A percentile compares a stretch with the other conserved stretches of the same genome.
Evolutionary conservation across 2,888 invertebrate species (phyloP).

Genomic region (Eupithecia subfuscata): DNA sequence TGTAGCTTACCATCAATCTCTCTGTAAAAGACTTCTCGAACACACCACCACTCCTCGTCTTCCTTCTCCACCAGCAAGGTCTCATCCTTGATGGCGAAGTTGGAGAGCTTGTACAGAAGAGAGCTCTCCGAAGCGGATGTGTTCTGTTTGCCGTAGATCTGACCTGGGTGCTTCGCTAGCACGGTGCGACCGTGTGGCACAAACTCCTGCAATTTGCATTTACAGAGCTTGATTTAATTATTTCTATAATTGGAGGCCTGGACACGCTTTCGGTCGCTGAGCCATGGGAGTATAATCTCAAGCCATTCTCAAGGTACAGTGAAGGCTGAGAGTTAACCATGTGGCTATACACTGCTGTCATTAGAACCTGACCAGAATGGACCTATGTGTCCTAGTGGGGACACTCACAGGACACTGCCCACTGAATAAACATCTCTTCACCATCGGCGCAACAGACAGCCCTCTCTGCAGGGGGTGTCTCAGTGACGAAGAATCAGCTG

Average conservation of each 20-base stretch:
- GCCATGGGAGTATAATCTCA: not conserved
- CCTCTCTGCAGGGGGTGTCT: too few species aligned
- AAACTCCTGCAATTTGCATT: conserved; percentile 86
- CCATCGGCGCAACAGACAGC: too few species aligned
- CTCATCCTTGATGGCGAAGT: conserved; percentile 89
- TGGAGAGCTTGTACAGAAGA: conserved; percentile 88
- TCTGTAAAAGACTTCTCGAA: conserved; percentile 73
- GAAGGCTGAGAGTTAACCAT: too few species aligned
- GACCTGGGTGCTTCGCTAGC: conserved; percentile 90
- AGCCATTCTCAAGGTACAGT: too few species aligned
- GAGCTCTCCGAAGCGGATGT: conserved; percentile 86
- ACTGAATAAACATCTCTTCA: too few species aligned
- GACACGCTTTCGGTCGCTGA: not conserved
- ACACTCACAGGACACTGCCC: too few species aligned
- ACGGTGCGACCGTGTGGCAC: conserved; percentile 94
- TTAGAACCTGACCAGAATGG: too few species aligned
- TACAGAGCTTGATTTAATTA: not conserved
- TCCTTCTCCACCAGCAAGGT: conserved; percentile 85
- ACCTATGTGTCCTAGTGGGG: too few species aligned
- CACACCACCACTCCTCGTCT: conserved; percentile 83
- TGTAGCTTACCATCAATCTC: conserved; percentile 58
- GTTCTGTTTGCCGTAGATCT: conserved; percentile 82
- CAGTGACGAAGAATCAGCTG: too few species aligned
- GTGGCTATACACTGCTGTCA: too few species aligned
- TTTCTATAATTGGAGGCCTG: not conserved